These are phyloP conservation scores for Heliconius hermathena DNA, from an alignment of 1,140 invertebrate genomes.

Conservation along the genomic window DNA sequence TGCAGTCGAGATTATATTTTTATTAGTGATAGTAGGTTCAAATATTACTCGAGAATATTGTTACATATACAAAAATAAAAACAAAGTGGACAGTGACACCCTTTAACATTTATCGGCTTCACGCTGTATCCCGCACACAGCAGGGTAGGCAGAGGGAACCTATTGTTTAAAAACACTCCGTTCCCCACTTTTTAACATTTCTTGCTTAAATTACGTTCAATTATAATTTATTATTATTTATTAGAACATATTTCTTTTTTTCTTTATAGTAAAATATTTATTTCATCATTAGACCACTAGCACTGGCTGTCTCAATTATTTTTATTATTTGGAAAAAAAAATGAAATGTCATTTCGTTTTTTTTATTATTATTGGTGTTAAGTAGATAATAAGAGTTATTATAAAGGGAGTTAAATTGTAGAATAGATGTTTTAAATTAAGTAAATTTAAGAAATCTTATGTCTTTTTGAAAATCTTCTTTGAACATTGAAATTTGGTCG, in stretches of 20 bases:
- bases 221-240: background rate
- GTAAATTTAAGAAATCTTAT: background rate
- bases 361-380: slow-evolving; percentile 4
- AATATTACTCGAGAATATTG: background rate
- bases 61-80: no score
- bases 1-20: background rate
- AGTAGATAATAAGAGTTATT: background rate
- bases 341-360: background rate
- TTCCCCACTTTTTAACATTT: no score
- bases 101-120: no score
- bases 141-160: no score
- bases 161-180: no score
- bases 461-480: background rate
- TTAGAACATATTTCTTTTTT: background rate
- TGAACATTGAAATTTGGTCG: background rate
- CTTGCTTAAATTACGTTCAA: background rate
- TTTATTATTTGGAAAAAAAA: background rate
- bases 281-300: background rate
- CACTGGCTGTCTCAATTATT: background rate
- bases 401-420: background rate
- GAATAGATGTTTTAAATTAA: slow-evolving; percentile 1
- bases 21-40: background rate
- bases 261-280: background rate
- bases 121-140: no score
- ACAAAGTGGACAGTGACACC: no score